Percentiles rank a stretch among this genome's conserved stretches.
Conservation (phyloP, 2,113 vertebrate species). For the Crocuta crocuta region DNA sequence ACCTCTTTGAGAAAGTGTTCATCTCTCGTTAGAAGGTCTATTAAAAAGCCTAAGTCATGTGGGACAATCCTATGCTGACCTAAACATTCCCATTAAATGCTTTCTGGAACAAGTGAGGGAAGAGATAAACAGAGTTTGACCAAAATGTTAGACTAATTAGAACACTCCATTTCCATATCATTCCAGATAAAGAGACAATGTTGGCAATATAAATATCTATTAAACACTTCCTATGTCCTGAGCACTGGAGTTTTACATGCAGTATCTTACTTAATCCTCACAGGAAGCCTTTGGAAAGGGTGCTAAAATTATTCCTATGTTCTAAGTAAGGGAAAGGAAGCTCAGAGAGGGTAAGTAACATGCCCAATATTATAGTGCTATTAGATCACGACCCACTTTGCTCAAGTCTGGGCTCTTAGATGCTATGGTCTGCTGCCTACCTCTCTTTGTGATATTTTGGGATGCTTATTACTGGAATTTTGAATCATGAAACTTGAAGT, state of each 20-base stretch:
- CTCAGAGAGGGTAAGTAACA: not conserved
- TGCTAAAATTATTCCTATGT: not conserved
- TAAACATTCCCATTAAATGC: not conserved
- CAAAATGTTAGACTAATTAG: constrained; percentile 36
- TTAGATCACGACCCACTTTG: not conserved
- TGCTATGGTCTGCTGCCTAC: not conserved
- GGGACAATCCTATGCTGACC: not conserved
- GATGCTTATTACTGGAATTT: constrained; percentile 35
- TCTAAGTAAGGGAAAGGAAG: not conserved
- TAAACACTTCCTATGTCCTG: not conserved
- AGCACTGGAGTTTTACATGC: not conserved
- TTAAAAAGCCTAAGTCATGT: not conserved
- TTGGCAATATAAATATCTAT: constrained; percentile 30
- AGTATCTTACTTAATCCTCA: not conserved
- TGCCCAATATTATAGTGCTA: not conserved
- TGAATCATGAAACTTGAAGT: not conserved
- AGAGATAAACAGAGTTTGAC: not conserved
- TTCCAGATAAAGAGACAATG: constrained; percentile 45
- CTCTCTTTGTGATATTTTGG: constrained; percentile 8
- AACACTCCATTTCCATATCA: constrained; percentile 35
- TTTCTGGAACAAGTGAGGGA: constrained; percentile 60
- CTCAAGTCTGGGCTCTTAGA: not conserved
- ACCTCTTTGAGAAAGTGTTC: constrained; percentile 23
- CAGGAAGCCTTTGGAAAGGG: not conserved
- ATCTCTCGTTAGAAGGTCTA: not conserved